phyloP scores from a whole-genome alignment of 2,797 vertebrate species.

The Mormyrops attenuatus region DNA sequence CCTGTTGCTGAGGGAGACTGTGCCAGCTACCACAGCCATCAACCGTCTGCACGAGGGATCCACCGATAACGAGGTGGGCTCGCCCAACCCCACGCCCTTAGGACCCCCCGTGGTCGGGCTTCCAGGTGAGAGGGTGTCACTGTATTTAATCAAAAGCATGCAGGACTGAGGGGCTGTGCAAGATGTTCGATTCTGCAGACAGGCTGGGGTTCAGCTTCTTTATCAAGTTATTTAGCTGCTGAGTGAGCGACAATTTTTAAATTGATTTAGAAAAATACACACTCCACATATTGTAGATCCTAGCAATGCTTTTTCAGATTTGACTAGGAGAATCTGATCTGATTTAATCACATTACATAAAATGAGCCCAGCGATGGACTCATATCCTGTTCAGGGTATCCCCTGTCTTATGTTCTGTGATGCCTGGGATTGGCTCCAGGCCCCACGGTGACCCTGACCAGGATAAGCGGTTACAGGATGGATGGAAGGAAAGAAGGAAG shows the following conservation, averaged over 20 bases:
- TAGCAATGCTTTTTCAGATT: not conserved
- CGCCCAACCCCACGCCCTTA: slow-evolving; percentile 28
- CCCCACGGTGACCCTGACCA: not conserved
- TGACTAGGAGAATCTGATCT: not conserved
- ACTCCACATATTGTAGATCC: not conserved
- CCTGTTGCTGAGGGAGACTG: slow-evolving; percentile 25
- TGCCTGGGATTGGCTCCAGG: not conserved
- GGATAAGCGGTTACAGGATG: not conserved
- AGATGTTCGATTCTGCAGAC: not conserved
- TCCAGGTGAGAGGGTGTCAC: slow-evolving; percentile 31
- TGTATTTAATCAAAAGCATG: not conserved
- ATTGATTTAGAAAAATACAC: not conserved
- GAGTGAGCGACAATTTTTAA: not conserved
- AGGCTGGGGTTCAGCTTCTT: not conserved
- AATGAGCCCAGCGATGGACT: not conserved
- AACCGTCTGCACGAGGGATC: slow-evolving; percentile 28
- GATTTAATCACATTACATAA: not conserved
- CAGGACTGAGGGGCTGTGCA: not conserved
- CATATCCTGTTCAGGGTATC: not conserved
- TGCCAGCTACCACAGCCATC: not conserved
- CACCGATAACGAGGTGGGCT: slow-evolving; percentile 38
- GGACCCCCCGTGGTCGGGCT: slow-evolving; percentile 26
- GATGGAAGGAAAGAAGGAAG: not conserved
- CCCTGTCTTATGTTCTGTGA: not conserved
- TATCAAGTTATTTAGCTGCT: not conserved